Evolutionary conservation across 2,113 vertebrate genomes (phyloP).

Genomic region (Cyprinodon brontotheroides): DNA sequence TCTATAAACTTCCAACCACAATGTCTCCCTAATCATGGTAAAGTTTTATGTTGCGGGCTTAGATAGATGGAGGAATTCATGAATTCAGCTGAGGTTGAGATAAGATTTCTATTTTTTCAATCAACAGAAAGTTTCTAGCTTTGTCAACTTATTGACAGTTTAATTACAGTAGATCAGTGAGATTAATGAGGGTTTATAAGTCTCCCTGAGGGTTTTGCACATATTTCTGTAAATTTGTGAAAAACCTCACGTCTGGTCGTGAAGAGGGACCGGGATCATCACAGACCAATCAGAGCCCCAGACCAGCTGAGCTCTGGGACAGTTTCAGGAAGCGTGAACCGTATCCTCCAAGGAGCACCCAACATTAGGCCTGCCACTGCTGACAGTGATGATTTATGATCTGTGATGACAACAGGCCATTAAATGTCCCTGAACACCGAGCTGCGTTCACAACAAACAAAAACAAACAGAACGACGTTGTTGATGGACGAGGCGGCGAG

Average conservation of each 20-base stretch:
- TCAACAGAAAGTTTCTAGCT: not conserved
- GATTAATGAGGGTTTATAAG: not conserved
- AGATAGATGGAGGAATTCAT: not conserved
- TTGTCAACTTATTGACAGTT: not conserved
- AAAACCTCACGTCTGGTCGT: not conserved
- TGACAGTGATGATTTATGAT: constrained; percentile 41
- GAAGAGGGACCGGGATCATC: constrained; percentile 16
- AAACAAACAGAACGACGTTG: not conserved
- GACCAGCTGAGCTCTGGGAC: not conserved
- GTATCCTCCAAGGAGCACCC: constrained; percentile 5
- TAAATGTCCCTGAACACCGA: constrained; percentile 27
- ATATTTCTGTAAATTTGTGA: not conserved
- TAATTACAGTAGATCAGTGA: not conserved
- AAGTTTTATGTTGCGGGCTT: too few species aligned
- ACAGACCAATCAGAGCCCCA: not conserved
- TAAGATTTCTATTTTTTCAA: not conserved
- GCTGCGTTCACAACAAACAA: not conserved
- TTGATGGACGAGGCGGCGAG: not conserved
- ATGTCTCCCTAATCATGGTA: too few species aligned
- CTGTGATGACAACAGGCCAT: constrained; percentile 31
- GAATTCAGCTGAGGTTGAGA: not conserved
- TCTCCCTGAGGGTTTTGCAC: not conserved
- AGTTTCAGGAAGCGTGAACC: constrained; percentile 8
- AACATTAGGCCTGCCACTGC: constrained; percentile 25
- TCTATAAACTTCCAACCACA: too few species aligned